Evolutionary conservation across 2,797 vertebrate genomes (phyloP).

Genomic region (Peromyscus melanophrys): DNA sequence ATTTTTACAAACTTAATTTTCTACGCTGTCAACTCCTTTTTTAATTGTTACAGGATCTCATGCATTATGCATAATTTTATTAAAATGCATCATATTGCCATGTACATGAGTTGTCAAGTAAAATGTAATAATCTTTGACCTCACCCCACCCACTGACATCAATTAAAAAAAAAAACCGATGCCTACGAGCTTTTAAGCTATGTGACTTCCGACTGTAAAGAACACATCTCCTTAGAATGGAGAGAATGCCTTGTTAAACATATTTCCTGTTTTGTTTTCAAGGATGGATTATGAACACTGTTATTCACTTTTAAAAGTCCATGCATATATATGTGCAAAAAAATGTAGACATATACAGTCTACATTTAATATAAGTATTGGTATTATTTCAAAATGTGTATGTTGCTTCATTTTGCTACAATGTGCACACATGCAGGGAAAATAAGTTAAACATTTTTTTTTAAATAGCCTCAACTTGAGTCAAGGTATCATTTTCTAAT

Average conservation of each 20-base stretch:
- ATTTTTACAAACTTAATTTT: slow-evolving; percentile 80
- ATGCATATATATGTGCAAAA: neutral
- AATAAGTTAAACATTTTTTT: slow-evolving; percentile 61
- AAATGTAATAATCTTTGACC: slow-evolving; percentile 62
- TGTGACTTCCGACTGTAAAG: neutral
- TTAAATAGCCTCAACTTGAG: slow-evolving; percentile 42
- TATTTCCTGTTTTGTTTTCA: slow-evolving; percentile 7
- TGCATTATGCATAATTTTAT: slow-evolving; percentile 86
- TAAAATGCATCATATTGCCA: slow-evolving; percentile 68
- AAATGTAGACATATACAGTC: neutral
- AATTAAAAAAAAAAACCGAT: slow-evolving; percentile 65
- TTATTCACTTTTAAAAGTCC: neutral
- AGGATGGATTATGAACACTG: neutral
- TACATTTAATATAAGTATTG: neutral
- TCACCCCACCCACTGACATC: slow-evolving; percentile 19
- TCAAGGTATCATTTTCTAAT: slow-evolving; percentile 40
- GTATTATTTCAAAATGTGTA: neutral
- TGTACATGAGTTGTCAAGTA: slow-evolving; percentile 62
- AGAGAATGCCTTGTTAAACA: neutral
- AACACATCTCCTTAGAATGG: neutral
- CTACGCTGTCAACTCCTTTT: slow-evolving; percentile 73
- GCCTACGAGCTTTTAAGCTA: slow-evolving; percentile 15
- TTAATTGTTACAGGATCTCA: slow-evolving; percentile 84
- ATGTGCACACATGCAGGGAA: neutral
- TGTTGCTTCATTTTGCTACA: neutral